A percentile compares a stretch with the other conserved stretches of the same genome.
Evolutionary conservation across 2,888 invertebrate genomes (phyloP).

Genomic region (Mimachlamys varia): DNA sequence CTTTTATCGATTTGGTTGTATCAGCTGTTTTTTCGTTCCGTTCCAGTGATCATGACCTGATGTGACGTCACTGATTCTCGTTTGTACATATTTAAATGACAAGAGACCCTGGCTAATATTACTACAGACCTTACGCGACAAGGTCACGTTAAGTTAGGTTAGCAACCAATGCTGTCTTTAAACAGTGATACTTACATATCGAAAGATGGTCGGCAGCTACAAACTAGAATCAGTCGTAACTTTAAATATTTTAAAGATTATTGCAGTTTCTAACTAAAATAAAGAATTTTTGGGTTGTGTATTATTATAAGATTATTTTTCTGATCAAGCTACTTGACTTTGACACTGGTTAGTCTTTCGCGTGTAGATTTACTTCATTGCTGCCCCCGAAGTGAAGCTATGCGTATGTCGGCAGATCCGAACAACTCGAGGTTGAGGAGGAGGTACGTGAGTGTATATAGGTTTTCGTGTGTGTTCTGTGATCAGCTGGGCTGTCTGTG

Average conservation of each 20-base stretch:
- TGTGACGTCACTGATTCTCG: neutral
- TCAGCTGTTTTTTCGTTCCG: neutral
- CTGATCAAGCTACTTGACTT: neutral
- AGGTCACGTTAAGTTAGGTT: neutral
- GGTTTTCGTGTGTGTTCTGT: neutral
- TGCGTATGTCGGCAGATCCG: conserved; percentile 27
- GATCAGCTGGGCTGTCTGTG: neutral
- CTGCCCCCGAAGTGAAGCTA: neutral
- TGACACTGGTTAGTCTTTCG: neutral
- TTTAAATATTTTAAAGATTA: neutral
- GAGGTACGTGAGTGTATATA: neutral
- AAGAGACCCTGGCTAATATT: neutral
- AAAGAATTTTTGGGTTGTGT: neutral
- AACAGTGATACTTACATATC: neutral
- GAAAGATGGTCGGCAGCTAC: neutral
- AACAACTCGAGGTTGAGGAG: conserved; percentile 8
- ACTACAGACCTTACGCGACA: neutral
- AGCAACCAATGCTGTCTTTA: neutral
- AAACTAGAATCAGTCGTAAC: neutral
- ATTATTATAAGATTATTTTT: neutral
- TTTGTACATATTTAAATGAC: neutral
- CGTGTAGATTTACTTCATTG: neutral
- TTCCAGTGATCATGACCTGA: neutral
- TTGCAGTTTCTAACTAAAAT: neutral
- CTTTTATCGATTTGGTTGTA: neutral